Base-by-base conservation (phyloP, 23 tunicate species). In the Oikopleura dioica region DNA sequence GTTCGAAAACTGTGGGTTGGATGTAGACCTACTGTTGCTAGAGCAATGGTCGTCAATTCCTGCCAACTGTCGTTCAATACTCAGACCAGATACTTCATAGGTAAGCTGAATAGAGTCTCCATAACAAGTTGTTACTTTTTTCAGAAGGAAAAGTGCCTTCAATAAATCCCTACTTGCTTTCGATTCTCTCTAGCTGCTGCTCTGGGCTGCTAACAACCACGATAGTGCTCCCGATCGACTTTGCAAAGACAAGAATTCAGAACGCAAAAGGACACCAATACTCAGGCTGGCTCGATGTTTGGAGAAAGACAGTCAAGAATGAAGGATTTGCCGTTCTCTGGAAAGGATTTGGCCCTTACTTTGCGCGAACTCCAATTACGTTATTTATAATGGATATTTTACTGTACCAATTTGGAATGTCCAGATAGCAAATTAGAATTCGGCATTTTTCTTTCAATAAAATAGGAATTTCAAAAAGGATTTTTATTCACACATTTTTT, bases 61-160 rank as follows among this genome's bases (percentile, higher is more conserved):
- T 92, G 95, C 1, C 98, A 92, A 80, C 79, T 92, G 0, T 94
- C 98, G 35, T 83, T 94, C 21, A 82, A 92, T 63, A 86, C 98
- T 2, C 98, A 92, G 86, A 94, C 98, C 23, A 92, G 86, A 51
- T n/a, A n/a, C n/a, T n/a, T n/a, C n/a, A n/a, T n/a, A n/a, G n/a
- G n/a, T n/a, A n/a, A n/a, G n/a, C n/a, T n/a, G n/a, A n/a, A n/a
- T n/a, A n/a, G n/a, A n/a, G n/a, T n/a, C n/a, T n/a, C n/a, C n/a
- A n/a, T n/a, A n/a, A n/a, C n/a, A n/a, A n/a, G n/a, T n/a, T n/a
- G n/a, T n/a, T n/a, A n/a, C n/a, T n/a, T n/a, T n/a, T n/a, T n/a
- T n/a, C n/a, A n/a, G n/a, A n/a, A n/a, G n/a, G n/a, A n/a, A n/a
- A n/a, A n/a, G n/a, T n/a, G n/a, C n/a, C n/a, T n/a, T n/a, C n/a